Percentiles rank a stretch among this genome's conserved stretches.
Evolutionary conservation across 2,113 vertebrate genomes (phyloP).

Genomic region (Hemiscyllium ocellatum): DNA sequence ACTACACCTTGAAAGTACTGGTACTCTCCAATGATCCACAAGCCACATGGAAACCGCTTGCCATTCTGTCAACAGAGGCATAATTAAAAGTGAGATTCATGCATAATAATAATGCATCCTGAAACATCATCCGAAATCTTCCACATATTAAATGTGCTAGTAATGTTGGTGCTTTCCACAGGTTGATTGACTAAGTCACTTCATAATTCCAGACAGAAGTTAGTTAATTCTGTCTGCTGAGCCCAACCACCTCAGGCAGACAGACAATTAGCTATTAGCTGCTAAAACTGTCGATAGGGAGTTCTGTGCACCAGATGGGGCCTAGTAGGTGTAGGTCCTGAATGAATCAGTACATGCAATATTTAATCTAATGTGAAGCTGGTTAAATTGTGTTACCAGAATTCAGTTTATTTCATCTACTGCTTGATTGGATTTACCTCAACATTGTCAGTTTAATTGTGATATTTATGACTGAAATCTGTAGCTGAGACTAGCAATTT

Average conservation of each 20-base stretch:
- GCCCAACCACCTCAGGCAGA: slow-evolving; percentile 25
- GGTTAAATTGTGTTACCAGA: not conserved
- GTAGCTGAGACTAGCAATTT: not conserved
- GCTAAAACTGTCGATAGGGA: not conserved
- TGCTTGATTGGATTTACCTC: not conserved
- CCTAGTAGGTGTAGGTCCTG: not conserved
- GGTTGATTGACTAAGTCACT: not conserved
- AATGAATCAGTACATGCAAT: not conserved
- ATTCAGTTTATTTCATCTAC: not conserved
- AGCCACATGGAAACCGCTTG: not conserved
- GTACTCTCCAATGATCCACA: too few species aligned
- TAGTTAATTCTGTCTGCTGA: slow-evolving; percentile 11
- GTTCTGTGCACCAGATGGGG: slow-evolving; percentile 8
- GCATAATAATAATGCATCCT: not conserved
- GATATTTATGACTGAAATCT: not conserved
- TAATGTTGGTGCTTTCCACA: not conserved
- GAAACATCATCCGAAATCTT: not conserved
- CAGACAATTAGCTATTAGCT: slow-evolving; percentile 1
- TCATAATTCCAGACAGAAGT: not conserved
- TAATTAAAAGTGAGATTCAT: not conserved
- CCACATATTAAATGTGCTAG: too few species aligned
- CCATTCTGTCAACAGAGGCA: not conserved
- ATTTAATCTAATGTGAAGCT: not conserved
- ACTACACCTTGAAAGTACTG: too few species aligned
- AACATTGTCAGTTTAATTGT: not conserved